These are phyloP conservation scores for Scaeva pyrastri DNA, from an alignment of 2,888 invertebrate species.

Conservation along the genomic window DNA sequence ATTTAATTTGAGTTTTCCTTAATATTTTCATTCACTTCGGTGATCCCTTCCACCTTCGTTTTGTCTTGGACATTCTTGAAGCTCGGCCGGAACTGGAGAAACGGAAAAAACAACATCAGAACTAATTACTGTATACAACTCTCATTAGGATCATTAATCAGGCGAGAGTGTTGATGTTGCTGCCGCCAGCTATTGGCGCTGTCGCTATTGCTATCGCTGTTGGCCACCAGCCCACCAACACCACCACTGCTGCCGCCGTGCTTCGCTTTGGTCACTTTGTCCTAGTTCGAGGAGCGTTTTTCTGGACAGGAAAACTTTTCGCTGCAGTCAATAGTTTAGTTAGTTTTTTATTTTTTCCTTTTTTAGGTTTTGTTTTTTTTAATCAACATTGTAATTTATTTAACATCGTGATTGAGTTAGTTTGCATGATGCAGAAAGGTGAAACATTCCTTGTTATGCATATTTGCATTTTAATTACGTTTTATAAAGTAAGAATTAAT, in stretches of 20 bases:
- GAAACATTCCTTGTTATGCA: slow-evolving; percentile 55
- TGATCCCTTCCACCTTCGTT: slow-evolving; percentile 1
- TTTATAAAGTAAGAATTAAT: slow-evolving; percentile 18
- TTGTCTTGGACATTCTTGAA: slow-evolving; percentile 3
- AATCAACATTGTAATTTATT: slow-evolving; percentile 12
- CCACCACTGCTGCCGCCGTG: no score
- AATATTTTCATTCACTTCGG: slow-evolving; percentile 25
- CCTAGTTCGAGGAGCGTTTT: slow-evolving; percentile 6
- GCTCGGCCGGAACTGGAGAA: background rate
- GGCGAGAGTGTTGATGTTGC: slow-evolving; percentile 46
- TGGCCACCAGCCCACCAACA: background rate
- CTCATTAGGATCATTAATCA: slow-evolving; percentile 73
- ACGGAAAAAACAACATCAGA: slow-evolving; percentile 34
- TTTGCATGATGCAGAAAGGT: slow-evolving; percentile 44
- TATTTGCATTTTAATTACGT: slow-evolving; percentile 53
- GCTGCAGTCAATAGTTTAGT: slow-evolving; percentile 26
- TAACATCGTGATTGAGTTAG: slow-evolving; percentile 35
- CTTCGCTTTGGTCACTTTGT: background rate
- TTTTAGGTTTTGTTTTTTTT: background rate
- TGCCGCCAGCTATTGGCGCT: background rate
- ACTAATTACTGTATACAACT: slow-evolving; percentile 66
- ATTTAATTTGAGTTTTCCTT: slow-evolving; percentile 43
- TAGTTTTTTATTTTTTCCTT: no score
- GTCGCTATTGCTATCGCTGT: background rate
- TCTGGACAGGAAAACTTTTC: slow-evolving; percentile 35